phyloP scores from a whole-genome alignment of 2,797 vertebrate genomes.

The Mustela erminea region DNA sequence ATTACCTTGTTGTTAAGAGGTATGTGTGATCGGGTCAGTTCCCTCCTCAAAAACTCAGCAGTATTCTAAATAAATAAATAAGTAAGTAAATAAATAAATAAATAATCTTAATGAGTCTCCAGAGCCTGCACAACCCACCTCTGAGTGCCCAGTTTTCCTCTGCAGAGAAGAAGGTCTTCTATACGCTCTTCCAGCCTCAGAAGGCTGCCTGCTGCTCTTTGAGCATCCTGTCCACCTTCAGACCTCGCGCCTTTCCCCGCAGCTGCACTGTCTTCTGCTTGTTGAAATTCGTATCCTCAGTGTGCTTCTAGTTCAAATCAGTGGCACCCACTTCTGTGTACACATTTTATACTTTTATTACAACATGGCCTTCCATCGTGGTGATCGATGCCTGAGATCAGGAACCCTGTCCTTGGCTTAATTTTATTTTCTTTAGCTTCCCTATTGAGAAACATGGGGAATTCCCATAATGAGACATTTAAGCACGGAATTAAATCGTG shows the following conservation, averaged over 20 bases:
- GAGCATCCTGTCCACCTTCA: background rate
- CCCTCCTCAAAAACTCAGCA: background rate
- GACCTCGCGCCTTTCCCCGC: background rate
- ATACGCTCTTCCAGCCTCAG: too few species aligned
- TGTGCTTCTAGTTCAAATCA: background rate
- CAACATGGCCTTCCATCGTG: background rate
- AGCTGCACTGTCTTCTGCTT: background rate
- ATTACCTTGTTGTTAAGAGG: background rate
- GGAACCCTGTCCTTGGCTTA: background rate
- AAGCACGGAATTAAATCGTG: background rate
- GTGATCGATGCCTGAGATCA: background rate
- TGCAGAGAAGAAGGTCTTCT: background rate
- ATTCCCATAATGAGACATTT: slow-evolving; percentile 1
- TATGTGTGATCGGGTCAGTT: background rate
- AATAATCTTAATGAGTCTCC: background rate
- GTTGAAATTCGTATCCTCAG: background rate
- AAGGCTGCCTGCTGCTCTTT: background rate
- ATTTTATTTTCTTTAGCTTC: background rate
- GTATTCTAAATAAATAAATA: background rate
- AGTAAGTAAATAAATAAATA: background rate
- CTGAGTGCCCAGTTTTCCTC: background rate
- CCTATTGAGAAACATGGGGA: background rate
- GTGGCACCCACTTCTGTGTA: background rate
- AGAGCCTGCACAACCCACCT: background rate
- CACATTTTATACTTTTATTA: background rate